Evolutionary conservation across 92 coral and sea anemone species (phyloP), one percentile per base, ranked within the genome.

Genomic region (Paramuricea clavata): DNA sequence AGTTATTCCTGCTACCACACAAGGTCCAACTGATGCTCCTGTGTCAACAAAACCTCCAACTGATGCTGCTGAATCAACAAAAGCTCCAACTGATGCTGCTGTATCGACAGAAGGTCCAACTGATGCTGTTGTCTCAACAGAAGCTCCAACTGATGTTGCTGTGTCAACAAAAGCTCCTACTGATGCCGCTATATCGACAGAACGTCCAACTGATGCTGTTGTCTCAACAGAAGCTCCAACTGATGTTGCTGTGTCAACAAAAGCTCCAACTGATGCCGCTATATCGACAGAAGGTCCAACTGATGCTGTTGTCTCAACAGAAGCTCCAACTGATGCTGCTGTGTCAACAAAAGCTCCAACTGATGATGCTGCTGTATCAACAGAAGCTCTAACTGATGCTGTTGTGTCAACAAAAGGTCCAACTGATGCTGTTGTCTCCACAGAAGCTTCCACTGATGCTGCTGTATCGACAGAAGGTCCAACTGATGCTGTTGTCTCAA

Each of bases 21-120:
- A 0, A 12, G 13, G 73, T 33, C 15, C 84, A 59, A 79, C 67
- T 26, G 65, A 59, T 76, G 19, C 82, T n/a, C 41, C 13, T 22
- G 49, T 6, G 0, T n/a, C 72, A 64, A 27, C 70, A 3, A 16
- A 64, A 17, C 16, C 34, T 2, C 12, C 83, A 33, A 78, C 83
- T 41, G 83, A 78, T 22, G 31, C 62, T 54, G 25, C 3, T 19
- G 62, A 4, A 54, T 1, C 26, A 54, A 54, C 62, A 10, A 23
- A 54, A 10, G 62, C 4, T 0, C 5, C 62, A 54, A 64, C 19
- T 64, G 69, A 61, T 25, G 17, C 70, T 62, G 10, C 70, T 62
- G 12, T 4, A 62, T 10, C 70, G 21, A 62, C 34, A 25, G 41
- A 65, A 27, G 72, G n/a, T 11, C 41, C 70, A 64, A 12, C 70